Evolutionary conservation across 2,113 vertebrate genomes (phyloP).

Genomic region (Crotalus horridus): DNA sequence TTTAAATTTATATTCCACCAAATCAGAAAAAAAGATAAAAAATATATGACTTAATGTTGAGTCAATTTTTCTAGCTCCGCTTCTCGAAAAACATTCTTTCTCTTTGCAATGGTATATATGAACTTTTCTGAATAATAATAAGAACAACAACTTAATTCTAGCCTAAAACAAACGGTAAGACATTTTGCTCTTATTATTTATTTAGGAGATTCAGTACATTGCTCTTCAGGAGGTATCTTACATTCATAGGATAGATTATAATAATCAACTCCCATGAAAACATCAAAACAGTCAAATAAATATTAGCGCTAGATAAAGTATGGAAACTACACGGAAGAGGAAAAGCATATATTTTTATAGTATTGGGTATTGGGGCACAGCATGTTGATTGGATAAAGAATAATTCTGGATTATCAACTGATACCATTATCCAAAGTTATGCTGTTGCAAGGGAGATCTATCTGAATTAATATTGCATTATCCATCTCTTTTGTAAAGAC

Average conservation of each 20-base stretch:
- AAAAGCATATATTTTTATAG: not conserved
- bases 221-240: not conserved
- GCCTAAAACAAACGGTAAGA: not conserved
- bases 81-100: not conserved
- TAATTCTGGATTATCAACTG: not conserved
- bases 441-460: not conserved
- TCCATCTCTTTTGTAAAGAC: not conserved
- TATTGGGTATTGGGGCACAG: not conserved
- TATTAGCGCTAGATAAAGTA: not conserved
- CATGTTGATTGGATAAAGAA: not conserved
- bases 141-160: not conserved
- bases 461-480: not conserved
- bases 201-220: not conserved
- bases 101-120: not conserved
- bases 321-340: not conserved
- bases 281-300: not conserved
- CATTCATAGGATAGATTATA: not conserved
- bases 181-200: not conserved
- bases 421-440: not conserved
- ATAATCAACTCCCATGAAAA: not conserved
- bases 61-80: not conserved
- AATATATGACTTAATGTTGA: not conserved
- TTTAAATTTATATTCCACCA: not conserved
- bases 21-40: not conserved
- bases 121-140: not conserved